phyloP scores from a whole-genome alignment of 92 coral and sea anemone species.

The Umimayanthus chanpuru region DNA sequence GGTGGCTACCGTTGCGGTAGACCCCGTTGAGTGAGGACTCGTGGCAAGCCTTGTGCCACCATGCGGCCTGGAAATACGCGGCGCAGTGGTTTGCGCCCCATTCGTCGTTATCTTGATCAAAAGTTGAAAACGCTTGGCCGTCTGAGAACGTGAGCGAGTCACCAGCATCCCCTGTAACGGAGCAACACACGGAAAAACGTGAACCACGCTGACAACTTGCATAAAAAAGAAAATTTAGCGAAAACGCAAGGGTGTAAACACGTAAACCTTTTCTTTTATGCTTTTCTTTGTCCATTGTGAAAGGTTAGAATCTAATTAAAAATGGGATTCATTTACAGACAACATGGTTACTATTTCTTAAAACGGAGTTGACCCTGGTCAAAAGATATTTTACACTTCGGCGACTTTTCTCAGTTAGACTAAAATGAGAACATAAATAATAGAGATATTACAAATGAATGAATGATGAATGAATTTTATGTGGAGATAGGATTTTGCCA shows the following conservation, averaged over 20 bases:
- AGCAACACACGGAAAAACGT: not conserved
- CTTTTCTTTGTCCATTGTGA: not conserved
- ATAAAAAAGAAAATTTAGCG: too few relatives aligned
- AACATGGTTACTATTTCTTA: too few relatives aligned
- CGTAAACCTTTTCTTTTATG: not conserved
- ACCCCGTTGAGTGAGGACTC: slow-evolving; percentile 68
- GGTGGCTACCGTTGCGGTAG: slow-evolving; percentile 67
- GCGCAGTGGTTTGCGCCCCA: slow-evolving; percentile 59
- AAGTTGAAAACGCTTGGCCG: slow-evolving; percentile 66
- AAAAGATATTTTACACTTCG: too few relatives aligned
- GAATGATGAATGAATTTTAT: too few relatives aligned
- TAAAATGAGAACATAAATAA: too few relatives aligned
- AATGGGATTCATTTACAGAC: too few relatives aligned
- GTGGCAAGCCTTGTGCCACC: slow-evolving; percentile 81
- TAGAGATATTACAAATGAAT: too few relatives aligned
- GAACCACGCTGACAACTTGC: too few relatives aligned
- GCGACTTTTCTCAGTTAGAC: too few relatives aligned
- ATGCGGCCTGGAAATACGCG: slow-evolving; percentile 54
- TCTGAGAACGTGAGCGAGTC: slow-evolving; percentile 65
- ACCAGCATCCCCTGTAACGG: slow-evolving; percentile 56
- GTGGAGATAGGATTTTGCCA: too few relatives aligned
- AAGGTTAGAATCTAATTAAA: too few relatives aligned
- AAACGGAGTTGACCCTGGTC: too few relatives aligned
- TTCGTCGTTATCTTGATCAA: slow-evolving; percentile 72
- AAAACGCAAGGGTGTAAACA: not conserved